These are phyloP conservation scores for Pan troglodytes DNA, from an alignment of 2,113 vertebrate species.

Conservation along the genomic window DNA sequence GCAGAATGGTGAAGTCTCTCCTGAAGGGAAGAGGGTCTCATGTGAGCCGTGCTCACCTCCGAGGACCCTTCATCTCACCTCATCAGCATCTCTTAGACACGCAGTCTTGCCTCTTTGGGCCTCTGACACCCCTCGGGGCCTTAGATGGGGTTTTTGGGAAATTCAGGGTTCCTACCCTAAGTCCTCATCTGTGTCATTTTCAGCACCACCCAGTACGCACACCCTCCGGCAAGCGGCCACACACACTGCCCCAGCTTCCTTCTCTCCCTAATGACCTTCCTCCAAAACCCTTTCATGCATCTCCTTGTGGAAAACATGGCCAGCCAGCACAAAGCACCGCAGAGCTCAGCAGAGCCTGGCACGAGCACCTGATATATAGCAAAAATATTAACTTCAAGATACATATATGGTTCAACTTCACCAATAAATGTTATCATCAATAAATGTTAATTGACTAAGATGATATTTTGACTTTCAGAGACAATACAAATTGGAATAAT, in stretches of 20 bases:
- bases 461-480: not conserved
- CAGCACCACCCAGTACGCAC: not conserved
- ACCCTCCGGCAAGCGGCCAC: fast-evolving
- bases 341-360: too few relatives aligned
- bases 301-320: fast-evolving
- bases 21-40: not conserved
- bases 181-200: not conserved
- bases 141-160: fast-evolving
- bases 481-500: not conserved
- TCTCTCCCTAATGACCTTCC: fast-evolving
- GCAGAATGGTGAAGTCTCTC: fast-evolving
- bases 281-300: fast-evolving
- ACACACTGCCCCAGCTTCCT: fast-evolving
- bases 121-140: fast-evolving
- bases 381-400: too few relatives aligned
- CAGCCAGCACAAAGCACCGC: not conserved
- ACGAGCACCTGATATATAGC: too few relatives aligned
- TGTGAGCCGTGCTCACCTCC: fast-evolving
- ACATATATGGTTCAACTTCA: too few relatives aligned
- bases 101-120: not conserved
- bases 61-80: fast-evolving
- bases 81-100: fast-evolving
- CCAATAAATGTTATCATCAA: not conserved
- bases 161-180: not conserved
- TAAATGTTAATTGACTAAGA: not conserved